Base-by-base conservation (phyloP, 2,797 vertebrate genomes). In the Coilia nasus region DNA sequence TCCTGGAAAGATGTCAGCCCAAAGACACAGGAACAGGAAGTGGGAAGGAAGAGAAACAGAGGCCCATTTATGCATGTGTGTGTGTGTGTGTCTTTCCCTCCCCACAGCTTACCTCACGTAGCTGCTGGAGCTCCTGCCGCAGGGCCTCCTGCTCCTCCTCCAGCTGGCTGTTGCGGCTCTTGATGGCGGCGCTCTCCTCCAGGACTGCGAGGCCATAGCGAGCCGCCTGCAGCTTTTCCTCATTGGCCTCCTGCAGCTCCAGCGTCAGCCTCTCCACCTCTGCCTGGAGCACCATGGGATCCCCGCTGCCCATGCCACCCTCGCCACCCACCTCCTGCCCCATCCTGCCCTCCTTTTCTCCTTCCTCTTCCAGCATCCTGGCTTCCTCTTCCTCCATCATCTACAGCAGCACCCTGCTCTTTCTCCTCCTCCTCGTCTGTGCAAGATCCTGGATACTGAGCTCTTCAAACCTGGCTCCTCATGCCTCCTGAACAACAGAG, bases 191-290 rank as follows among this genome's bases (percentile, higher is more conserved):
- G 25, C 96, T 97, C 89, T 97, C 96, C 90, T 97, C 96, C 85
- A 97, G 89, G 83, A 97, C 96, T 2, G 93, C 97, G 87, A 97
- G 93, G 25, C 97, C 97, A 9, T 97, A 97, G 12, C 96, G 95
- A 0, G 97, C 97, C 0, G 97, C 97, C 91, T 97, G 97, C 2
- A 96, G 94, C 91, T 97, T 97, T 90, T 97, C 95, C 88, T 95
- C 96, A 0, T 95, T 97, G 82, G 97, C 96, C 91, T 97, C 96
- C 88, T 96, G 95, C 47, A 97, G 95, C 91, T 97, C 97, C 15
- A 95, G 90, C 0, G 92, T 94, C 86, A 97, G 91, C 47, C 97
- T 93, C 15, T 94, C 84, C 85, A 97, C 91, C 90, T 97, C 96
- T 0, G 93, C 88, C 44, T 92, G 94, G 85, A 96, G 85, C 83